Percentiles rank a stretch among this genome's conserved stretches.
phyloP scores from a whole-genome alignment of 2,113 vertebrate species.

The pig (Sus scrofa) region T2T-Sscrofa CM000812.6:203981501-203982000 shows the following conservation, averaged over 20 bases:
- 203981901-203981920: background rate
- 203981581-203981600: background rate
- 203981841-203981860: conserved; percentile 25
- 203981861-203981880: background rate
- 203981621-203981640: conserved; percentile 65
- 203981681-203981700: conserved; percentile 61
- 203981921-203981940: conserved; percentile 34
- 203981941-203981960: background rate
- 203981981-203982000: background rate
- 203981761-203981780: conserved; percentile 12
- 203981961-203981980: background rate
- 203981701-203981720: conserved; percentile 60
- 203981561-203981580: background rate
- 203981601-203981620: conserved; percentile 45
- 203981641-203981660: conserved; percentile 73
- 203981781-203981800: background rate
- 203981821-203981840: conserved; percentile 38
- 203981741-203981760: background rate
- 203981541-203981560: background rate
- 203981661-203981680: conserved; percentile 78
- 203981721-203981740: conserved; percentile 25
- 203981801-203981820: background rate
- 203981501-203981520: background rate
- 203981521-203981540: background rate
- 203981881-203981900: background rate